Evolutionary conservation across 2,797 vertebrate species (phyloP), one percentile per base, ranked within the genome.

Genomic region (Cyclopterus lumpus): DNA sequence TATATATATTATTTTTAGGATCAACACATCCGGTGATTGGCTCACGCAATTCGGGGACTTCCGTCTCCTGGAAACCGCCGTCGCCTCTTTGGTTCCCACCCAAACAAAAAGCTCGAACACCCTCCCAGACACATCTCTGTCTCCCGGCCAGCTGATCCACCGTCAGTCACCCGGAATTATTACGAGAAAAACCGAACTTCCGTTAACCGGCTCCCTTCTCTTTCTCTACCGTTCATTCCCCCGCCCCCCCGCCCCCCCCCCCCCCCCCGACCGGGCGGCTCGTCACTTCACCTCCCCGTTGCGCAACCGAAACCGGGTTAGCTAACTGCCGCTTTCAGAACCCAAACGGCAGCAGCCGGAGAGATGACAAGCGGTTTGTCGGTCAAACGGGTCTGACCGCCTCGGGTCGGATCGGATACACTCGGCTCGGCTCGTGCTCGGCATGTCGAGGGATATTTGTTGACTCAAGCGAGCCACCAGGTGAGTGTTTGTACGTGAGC

Each of bases 1-100:
- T 28, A 28, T 28, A 2, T 28, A 36, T 40, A 14, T 38, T 2
- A 38, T 12, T 12, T 40, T 40, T 40, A 40, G 38, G 38, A 40
- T 24, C 22, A 24, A 51, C 53, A 68, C 72, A 11, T 91, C 89
- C 89, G 85, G 73, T 55, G 16, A 24, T 67, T 82, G 87, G 80
- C 8, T 44, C 84, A 6, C 20, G 5, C 12, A 70, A 76, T 38
- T 72, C 4, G 28, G 65, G 3, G 67, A 73, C 77, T 84, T 90
- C 91, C 91, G 18, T 4, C 6, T 51, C 8, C 3, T 54, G 49
- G 83, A 85, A 91, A 88, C 82, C 7, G 38, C 55, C 8, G 51
- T 5, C 10, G 4, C 16, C n/a, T 71, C 30, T 44, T 60, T 86
- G 44, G 90, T 92, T 91, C 84, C 88, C 61, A 78, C 73, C 81